Conservation (phyloP, 1,140 invertebrate genomes). For the Copidosoma floridanum region DNA sequence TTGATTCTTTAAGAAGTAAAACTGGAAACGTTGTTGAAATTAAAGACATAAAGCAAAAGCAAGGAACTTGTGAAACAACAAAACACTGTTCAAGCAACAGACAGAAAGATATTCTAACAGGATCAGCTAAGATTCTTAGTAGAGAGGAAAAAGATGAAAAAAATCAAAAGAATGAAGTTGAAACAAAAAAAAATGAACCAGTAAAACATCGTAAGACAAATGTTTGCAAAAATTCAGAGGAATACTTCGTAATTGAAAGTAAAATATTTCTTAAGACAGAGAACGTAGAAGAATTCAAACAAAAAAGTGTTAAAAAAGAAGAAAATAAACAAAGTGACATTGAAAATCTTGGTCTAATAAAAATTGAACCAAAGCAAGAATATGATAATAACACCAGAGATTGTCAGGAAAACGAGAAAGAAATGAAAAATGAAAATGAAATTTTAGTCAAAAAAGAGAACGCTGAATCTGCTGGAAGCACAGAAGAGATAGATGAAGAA, state of each 20-base stretch:
- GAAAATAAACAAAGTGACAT: background rate
- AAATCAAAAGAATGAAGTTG: background rate
- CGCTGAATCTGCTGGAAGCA: constrained; percentile 36
- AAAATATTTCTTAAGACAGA: constrained; percentile 7
- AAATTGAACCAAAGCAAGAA: constrained; percentile 31
- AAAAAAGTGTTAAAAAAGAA: no score
- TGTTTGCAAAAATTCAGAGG: background rate
- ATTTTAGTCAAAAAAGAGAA: constrained; percentile 51
- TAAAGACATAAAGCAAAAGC: background rate
- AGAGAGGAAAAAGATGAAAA: background rate
- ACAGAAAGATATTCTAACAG: background rate
- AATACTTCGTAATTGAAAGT: background rate
- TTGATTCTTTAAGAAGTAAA: background rate
- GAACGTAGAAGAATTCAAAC: constrained; percentile 22
- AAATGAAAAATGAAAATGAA: constrained; percentile 37
- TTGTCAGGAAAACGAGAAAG: constrained; percentile 32
- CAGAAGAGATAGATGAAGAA: constrained; percentile 49
- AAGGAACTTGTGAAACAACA: background rate
- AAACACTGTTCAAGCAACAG: background rate
- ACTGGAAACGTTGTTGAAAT: background rate
- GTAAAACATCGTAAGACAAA: background rate
- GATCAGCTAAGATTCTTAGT: background rate
- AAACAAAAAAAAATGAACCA: background rate
- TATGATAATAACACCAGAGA: constrained; percentile 30
- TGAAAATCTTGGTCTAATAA: background rate